Conservation (phyloP, 2,888 invertebrate species). For the Megaustenia siamemsis region DNA sequence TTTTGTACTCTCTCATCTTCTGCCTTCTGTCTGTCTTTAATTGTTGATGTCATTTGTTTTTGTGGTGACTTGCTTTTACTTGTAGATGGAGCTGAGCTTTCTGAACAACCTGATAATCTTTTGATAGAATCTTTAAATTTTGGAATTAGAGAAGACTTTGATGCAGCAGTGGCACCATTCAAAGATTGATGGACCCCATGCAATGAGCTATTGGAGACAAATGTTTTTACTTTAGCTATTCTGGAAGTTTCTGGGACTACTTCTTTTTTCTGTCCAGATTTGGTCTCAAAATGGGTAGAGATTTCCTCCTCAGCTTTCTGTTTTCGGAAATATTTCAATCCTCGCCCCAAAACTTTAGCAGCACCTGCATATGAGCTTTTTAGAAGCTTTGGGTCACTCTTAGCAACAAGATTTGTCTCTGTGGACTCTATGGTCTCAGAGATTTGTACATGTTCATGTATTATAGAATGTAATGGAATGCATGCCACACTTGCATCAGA, state of each 20-base stretch:
- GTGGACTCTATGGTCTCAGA: background rate
- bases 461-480: constrained; percentile 19
- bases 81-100: background rate
- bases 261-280: no score
- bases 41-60: background rate
- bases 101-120: constrained; percentile 4
- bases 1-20: background rate
- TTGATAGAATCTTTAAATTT: constrained; percentile 24
- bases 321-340: background rate
- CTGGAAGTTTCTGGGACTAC: background rate
- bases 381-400: background rate
- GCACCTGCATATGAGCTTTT: background rate
- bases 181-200: background rate
- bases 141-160: constrained; percentile 13
- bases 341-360: background rate
- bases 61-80: constrained; percentile 3
- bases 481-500: background rate
- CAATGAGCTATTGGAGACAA: background rate
- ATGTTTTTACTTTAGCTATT: background rate
- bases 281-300: background rate
- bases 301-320: background rate
- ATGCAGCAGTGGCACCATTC: background rate
- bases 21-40: background rate
- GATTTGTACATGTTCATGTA: background rate
- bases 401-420: background rate